A percentile compares a stretch with the other conserved stretches of the same genome.
Evolutionary conservation across 2,113 vertebrate species (phyloP).

Genomic region (Eolophus roseicapilla): DNA sequence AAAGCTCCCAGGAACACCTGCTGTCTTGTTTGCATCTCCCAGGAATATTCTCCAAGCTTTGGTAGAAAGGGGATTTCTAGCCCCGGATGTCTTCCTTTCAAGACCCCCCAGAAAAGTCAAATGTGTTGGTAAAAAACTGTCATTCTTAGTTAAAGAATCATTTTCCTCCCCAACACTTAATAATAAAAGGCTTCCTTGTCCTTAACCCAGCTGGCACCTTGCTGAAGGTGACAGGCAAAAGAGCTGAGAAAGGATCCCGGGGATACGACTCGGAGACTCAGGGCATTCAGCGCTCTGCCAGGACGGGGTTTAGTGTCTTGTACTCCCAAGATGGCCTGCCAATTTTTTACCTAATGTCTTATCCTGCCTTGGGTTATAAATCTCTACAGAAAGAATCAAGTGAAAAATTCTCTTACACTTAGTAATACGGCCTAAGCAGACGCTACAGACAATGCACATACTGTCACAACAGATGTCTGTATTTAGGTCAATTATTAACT

Average conservation of each 20-base stretch:
- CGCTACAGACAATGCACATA: neutral
- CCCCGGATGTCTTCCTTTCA: neutral
- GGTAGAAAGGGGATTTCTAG: neutral
- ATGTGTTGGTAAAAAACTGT: neutral
- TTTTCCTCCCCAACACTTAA: neutral
- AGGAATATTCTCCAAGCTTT: neutral
- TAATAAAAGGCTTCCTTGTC: neutral
- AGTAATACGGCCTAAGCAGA: neutral
- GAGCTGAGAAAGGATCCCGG: accelerated
- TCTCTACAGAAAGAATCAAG: neutral
- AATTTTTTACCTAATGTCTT: neutral
- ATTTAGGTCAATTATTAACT: neutral
- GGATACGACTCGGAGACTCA: accelerated
- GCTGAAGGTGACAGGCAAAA: neutral
- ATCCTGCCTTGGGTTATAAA: neutral
- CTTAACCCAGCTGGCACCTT: neutral
- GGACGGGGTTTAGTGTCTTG: neutral
- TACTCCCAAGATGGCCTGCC: neutral
- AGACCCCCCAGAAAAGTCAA: neutral
- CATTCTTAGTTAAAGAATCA: neutral
- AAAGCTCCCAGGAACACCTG: neutral
- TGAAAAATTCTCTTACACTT: neutral
- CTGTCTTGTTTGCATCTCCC: neutral
- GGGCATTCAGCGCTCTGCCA: neutral
- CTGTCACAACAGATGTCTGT: neutral